Conservation (phyloP, 1,140 invertebrate genomes). For the Cydia strobilella region DNA sequence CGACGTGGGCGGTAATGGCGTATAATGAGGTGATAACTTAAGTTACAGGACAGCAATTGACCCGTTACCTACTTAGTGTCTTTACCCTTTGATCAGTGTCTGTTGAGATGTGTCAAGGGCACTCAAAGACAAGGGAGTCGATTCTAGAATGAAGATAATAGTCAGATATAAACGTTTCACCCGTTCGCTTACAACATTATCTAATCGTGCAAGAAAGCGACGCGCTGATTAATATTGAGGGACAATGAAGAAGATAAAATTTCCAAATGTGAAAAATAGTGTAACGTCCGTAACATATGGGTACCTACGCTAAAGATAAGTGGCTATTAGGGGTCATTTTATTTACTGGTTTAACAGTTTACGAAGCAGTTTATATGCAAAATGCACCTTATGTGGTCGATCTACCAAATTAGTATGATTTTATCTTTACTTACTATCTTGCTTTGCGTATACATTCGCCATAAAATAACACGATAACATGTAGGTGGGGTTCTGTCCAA, state of each 20-base stretch:
- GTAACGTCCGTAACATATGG: too few relatives aligned
- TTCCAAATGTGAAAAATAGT: too few relatives aligned
- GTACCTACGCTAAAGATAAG: background rate
- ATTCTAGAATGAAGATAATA: background rate
- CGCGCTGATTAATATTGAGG: too few relatives aligned
- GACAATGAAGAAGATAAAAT: too few relatives aligned
- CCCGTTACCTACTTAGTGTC: background rate
- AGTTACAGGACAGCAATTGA: conserved; percentile 3
- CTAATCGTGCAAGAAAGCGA: too few relatives aligned
- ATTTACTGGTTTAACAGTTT: background rate
- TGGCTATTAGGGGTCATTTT: background rate
- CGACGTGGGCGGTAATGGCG: conserved; percentile 14
- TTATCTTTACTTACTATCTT: background rate
- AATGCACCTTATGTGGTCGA: background rate
- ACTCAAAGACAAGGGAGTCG: background rate
- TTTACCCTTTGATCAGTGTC: conserved; percentile 3
- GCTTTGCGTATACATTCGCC: background rate
- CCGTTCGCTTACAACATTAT: too few relatives aligned
- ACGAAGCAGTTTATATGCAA: background rate
- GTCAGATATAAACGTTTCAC: background rate
- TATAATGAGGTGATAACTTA: conserved; percentile 1
- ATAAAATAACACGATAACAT: background rate
- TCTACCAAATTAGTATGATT: background rate
- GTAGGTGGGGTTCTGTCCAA: background rate
- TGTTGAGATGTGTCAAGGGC: background rate